phyloP scores from a whole-genome alignment of 2,113 vertebrate species.

The Triplophysa tibetana region DNA sequence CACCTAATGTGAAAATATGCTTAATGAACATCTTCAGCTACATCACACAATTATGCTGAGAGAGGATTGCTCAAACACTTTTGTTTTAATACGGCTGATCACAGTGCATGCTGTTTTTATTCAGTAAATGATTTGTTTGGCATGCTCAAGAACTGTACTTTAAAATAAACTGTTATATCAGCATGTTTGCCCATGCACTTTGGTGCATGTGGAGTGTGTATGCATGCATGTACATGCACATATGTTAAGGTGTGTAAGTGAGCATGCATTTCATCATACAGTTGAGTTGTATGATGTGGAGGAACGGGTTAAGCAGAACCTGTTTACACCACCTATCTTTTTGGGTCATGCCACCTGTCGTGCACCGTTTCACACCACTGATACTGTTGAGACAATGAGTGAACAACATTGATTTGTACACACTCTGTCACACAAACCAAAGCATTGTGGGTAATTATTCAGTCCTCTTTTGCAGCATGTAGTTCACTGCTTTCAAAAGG shows the following conservation, averaged over 20 bases:
- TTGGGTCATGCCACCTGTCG: conserved; percentile 19
- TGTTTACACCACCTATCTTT: conserved; percentile 5
- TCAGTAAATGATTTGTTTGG: too few species aligned
- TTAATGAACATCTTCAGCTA: not conserved
- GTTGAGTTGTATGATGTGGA: conserved; percentile 29
- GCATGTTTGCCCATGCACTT: too few species aligned
- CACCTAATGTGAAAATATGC: not conserved
- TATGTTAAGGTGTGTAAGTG: conserved; percentile 19
- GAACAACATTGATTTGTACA: conserved; percentile 11
- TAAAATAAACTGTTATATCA: too few species aligned
- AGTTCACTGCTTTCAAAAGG: not conserved
- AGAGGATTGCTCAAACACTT: not conserved
- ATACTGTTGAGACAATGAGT: not conserved
- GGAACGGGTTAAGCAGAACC: conserved; percentile 37
- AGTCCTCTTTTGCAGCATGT: not conserved
- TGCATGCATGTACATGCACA: not conserved
- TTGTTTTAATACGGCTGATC: not conserved
- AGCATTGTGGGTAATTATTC: not conserved
- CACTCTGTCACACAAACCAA: not conserved
- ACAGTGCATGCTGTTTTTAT: too few species aligned
- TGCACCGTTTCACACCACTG: conserved; percentile 5
- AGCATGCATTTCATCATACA: not conserved
- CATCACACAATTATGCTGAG: not conserved
- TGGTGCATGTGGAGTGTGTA: not conserved
- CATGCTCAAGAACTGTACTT: too few species aligned